Evolutionary conservation across 2,113 vertebrate genomes (phyloP).

Genomic region (Pygoscelis antarcticus): DNA sequence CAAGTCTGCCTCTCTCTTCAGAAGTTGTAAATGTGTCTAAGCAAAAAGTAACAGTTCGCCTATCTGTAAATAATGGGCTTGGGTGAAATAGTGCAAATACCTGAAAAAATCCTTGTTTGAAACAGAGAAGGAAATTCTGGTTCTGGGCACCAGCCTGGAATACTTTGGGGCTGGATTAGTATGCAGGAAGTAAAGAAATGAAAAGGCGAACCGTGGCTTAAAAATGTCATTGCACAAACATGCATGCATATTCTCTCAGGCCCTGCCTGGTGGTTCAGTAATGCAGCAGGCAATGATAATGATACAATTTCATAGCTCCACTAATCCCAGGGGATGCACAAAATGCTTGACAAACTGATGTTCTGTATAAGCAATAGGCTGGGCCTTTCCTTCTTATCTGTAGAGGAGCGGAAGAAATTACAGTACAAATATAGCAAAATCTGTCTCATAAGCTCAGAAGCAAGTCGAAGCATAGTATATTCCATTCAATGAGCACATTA

Average conservation of each 20-base stretch:
- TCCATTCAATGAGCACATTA: not conserved
- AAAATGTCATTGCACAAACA: conserved; percentile 66
- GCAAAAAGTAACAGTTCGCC: conserved; percentile 5
- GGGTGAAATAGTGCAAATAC: not conserved
- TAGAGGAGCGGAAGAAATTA: not conserved
- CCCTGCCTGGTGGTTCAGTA: conserved; percentile 38
- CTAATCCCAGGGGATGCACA: conserved; percentile 54
- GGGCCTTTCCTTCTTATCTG: conserved; percentile 10
- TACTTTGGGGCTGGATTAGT: conserved; percentile 27
- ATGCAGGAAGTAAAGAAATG: conserved; percentile 35
- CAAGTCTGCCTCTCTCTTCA: conserved; percentile 16
- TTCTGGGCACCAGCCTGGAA: not conserved
- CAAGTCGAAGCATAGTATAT: not conserved
- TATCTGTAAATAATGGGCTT: conserved; percentile 4
- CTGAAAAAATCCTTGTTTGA: not conserved
- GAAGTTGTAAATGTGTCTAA: conserved; percentile 19
- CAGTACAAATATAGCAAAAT: not conserved
- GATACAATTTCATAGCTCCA: conserved; percentile 59
- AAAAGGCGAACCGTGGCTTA: conserved; percentile 14
- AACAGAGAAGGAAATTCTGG: not conserved
- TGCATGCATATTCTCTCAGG: conserved; percentile 29
- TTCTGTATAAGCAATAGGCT: conserved; percentile 10
- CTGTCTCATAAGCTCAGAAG: not conserved
- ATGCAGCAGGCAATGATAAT: conserved; percentile 50
- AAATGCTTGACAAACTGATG: conserved; percentile 46